Evolutionary conservation across 2,113 vertebrate species (phyloP), one percentile per base, ranked within the genome.

Genomic region (Clupea harengus): DNA sequence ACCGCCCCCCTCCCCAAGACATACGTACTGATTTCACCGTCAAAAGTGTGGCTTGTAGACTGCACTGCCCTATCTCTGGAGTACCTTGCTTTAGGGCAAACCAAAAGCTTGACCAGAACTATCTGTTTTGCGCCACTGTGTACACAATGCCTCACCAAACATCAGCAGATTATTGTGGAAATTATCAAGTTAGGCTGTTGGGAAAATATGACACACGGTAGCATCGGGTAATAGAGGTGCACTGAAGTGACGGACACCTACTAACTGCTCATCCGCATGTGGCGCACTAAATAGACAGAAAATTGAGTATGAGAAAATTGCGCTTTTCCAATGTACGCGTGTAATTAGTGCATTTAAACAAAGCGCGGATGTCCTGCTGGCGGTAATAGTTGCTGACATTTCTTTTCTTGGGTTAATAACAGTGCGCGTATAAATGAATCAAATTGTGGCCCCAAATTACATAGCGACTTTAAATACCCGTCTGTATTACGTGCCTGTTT

Each of bases 301-400:
- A 93, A 94, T 93, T 91, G 89, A 91, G 94, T 93, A 92, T 93
- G 92, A 89, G 92, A 91, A 94, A 94, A 95, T 92, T 94, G 92
- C 91, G 91, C 91, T 92, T 90, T 82, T 87, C 88, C 93, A 93
- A 94, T 93, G 92, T 93, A 93, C 93, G 93, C 92, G 90, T 91
- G 94, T 95, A 95, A 96, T 96, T 96, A 95, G 94, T 93, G 92
- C 94, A 92, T 95, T 95, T 96, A 96, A 96, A 95, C 95, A 95
- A 95, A 94, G 94, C 93, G 89, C 93, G 92, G 93, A 93, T 94
- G 95, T 95, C 95, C 95, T 95, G 94, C 95, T 95, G 94, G 94
- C 94, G 93, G 93, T 94, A 95, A 95, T 94, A 92, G 93, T 93
- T 92, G 92, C 94, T 96, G 95, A 95, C 95, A 95, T 95, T 94